phyloP scores from a whole-genome alignment of 1,140 invertebrate species.

The Battus philenor region DNA sequence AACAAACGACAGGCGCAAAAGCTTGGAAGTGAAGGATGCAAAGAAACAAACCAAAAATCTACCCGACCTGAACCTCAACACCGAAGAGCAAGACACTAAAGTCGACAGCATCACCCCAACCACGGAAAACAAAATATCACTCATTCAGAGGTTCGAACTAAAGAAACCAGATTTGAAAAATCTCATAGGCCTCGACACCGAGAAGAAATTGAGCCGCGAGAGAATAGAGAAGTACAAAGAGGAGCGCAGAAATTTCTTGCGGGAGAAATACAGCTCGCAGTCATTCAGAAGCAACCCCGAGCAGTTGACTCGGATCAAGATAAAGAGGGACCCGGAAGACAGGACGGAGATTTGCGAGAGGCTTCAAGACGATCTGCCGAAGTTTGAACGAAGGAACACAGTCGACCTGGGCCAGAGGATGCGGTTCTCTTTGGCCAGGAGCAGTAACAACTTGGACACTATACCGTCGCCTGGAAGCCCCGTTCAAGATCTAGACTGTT shows the following conservation, averaged over 20 bases:
- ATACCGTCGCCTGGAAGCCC: constrained; percentile 52
- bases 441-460: constrained; percentile 51
- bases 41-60: constrained; percentile 74
- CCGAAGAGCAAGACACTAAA: constrained; percentile 45
- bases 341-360: constrained; percentile 44
- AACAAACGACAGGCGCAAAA: constrained; percentile 67
- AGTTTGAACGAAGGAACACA: constrained; percentile 69
- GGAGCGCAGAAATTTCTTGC: constrained; percentile 88
- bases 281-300: constrained; percentile 81
- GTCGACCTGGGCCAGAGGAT: constrained; percentile 69
- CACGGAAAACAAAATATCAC: constrained; percentile 77
- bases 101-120: constrained; percentile 72
- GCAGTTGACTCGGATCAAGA: constrained; percentile 53
- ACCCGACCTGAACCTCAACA: constrained; percentile 74
- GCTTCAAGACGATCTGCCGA: constrained; percentile 46
- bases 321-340: constrained; percentile 54
- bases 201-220: constrained; percentile 81
- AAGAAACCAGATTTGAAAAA: constrained; percentile 67
- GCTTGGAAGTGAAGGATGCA: constrained; percentile 70
- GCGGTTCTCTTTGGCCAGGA: constrained; percentile 58
- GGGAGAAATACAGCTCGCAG: constrained; percentile 91
- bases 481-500: constrained; percentile 14
- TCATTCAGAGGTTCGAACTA: constrained; percentile 73
- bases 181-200: constrained; percentile 68
- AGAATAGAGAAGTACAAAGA: constrained; percentile 94